These are phyloP conservation scores for Podocnemis expansa DNA, from an alignment of 2,113 vertebrate genomes.

Conservation along the genomic window DNA sequence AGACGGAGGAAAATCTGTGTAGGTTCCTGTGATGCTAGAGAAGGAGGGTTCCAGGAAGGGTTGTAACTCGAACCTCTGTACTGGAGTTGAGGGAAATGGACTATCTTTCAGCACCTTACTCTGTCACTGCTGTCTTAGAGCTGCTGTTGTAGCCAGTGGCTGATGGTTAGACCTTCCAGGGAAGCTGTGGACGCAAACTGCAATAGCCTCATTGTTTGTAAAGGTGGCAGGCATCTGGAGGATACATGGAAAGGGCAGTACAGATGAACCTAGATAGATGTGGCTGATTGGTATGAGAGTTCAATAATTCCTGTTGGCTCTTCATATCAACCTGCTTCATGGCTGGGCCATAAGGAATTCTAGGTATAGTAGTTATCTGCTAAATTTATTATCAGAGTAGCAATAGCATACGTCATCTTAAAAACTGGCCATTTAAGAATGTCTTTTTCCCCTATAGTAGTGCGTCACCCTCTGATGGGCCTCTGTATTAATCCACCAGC, in stretches of 20 bases:
- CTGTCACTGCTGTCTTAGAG: not conserved
- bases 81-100: not conserved
- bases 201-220: not conserved
- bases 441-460: not conserved
- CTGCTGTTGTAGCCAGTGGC: not conserved
- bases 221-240: not conserved
- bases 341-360: not conserved
- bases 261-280: not conserved
- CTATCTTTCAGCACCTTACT: not conserved
- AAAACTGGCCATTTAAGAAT: not conserved
- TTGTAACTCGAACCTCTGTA: not conserved
- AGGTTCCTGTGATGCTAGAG: not conserved
- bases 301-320: fast-evolving
- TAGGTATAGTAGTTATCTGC: not conserved
- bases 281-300: not conserved
- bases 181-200: not conserved
- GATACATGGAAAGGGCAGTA: not conserved
- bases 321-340: not conserved
- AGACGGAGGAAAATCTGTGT: not conserved
- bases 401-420: not conserved
- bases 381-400: not conserved
- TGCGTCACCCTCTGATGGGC: not conserved
- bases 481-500: not conserved
- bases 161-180: not conserved
- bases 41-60: not conserved